These are phyloP conservation scores for Drosophila lacicola DNA, from an alignment of 2,888 invertebrate species.

Conservation along the genomic window DNA sequence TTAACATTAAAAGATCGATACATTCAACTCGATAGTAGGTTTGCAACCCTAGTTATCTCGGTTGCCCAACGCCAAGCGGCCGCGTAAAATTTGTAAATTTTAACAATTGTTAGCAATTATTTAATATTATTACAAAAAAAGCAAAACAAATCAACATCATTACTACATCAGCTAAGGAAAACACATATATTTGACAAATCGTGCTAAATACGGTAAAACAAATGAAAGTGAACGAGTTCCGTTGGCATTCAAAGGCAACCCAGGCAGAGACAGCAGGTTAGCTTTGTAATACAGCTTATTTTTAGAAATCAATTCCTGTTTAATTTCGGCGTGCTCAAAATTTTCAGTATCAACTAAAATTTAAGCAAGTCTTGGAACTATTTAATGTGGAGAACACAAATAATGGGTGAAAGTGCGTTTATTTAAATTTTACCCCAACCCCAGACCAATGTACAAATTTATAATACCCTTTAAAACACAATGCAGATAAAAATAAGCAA, in stretches of 20 bases:
- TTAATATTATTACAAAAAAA: neutral
- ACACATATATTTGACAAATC: neutral
- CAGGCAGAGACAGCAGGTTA: constrained; percentile 30
- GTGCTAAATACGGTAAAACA: constrained; percentile 2
- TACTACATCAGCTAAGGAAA: neutral
- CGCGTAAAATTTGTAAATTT: constrained; percentile 27
- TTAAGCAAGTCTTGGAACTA: neutral
- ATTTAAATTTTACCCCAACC: neutral
- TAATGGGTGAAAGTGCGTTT: constrained; percentile 31
- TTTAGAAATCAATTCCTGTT: constrained; percentile 13
- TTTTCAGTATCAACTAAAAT: constrained; percentile 25
- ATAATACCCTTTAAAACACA: neutral
- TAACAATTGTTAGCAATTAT: neutral
- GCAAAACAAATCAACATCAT: neutral
- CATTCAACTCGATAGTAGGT: neutral
- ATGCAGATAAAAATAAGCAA: constrained; percentile 16
- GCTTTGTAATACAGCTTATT: constrained; percentile 30
- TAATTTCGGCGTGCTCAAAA: constrained; percentile 36
- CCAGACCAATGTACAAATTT: neutral
- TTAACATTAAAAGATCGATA: constrained; percentile 13
- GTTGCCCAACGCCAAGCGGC: constrained; percentile 25
- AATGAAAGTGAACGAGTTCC: constrained; percentile 23
- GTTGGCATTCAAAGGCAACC: constrained; percentile 35
- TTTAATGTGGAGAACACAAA: constrained; percentile 7
- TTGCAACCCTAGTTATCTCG: constrained; percentile 6